Evolutionary conservation across 2,888 invertebrate species (phyloP), one percentile per base, ranked within the genome.

Genomic region (Lithodes maja): DNA sequence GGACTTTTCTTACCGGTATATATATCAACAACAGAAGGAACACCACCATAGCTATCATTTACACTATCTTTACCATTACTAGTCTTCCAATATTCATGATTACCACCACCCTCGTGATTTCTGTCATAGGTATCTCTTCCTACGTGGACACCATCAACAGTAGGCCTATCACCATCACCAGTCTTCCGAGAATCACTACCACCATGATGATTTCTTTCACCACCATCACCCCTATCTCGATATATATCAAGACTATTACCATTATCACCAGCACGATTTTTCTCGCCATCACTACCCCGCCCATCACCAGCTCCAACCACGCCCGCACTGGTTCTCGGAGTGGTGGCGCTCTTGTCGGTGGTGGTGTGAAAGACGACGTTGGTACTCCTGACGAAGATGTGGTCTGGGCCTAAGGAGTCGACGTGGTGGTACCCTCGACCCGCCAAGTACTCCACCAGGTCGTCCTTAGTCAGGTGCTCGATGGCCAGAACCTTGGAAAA

Each of bases 401-500:
- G 86, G 79, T 90, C 90, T 1, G 49, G 77, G 49, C 17, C 2
- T 1, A 61, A 52, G 52, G 83, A 79, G 5, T 79, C 88, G n/a
- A 88, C 78, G 80, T 86, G 88, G 2, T 74, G 17, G 49, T 90
- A 90, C 1, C 90, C 90, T 17, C 78, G 53, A 2, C 82, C 68
- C 3, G 9, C 55, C 79, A 90, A 50, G 69, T 85, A 90, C n/a
- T 5, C 49, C 1, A 80, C n/a, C 7, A 90, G 83, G 61, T 84
- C 88, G 1, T 88, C 84, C 15, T 50, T n/a, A 12, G 83, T 86
- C 2, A 54, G 50, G 80, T 90, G 90, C 50, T 90, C 90, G 17
- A 90, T 88, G 7, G 86, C 88, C 52, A 90, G 7, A 5, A 90
- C 85, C 90, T 90, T 83, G 33, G 33, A 33, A 33, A 33, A 33